phyloP scores from a whole-genome alignment of 2,888 invertebrate genomes.

The Penaeus monodon region DNA sequence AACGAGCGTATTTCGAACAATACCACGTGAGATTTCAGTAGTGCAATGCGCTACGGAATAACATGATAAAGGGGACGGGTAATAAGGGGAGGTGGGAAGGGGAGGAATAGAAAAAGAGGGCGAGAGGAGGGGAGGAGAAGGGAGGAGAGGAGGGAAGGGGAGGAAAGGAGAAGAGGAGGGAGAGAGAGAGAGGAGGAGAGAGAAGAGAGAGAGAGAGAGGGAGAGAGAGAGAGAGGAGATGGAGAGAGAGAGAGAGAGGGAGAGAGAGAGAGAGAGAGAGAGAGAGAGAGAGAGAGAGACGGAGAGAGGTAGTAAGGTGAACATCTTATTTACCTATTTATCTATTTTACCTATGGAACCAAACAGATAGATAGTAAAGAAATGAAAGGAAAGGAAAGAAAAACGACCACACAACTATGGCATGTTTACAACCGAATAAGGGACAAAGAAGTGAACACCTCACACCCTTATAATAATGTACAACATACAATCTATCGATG shows the following conservation, averaged over 20 bases:
- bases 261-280: neutral
- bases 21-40: too few species aligned
- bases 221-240: constrained; percentile 3
- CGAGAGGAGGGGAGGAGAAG: too few species aligned
- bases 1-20: too few species aligned
- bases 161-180: neutral
- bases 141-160: neutral
- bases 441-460: too few species aligned
- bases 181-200: too few species aligned
- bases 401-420: neutral
- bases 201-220: constrained; percentile 1
- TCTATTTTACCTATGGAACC: neutral
- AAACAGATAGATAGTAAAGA: neutral
- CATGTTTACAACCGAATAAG: neutral
- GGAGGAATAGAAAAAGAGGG: too few species aligned
- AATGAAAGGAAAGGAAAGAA: neutral
- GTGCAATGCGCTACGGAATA: too few species aligned
- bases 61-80: too few species aligned
- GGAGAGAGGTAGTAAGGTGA: neutral
- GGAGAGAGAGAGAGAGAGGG: constrained; percentile 1
- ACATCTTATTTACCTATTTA: neutral
- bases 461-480: too few species aligned
- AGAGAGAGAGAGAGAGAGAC: neutral
- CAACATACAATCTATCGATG: too few species aligned
- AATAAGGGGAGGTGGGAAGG: too few species aligned